Conservation (phyloP, 1,140 invertebrate genomes). For the Saccostrea cuccullata region DNA sequence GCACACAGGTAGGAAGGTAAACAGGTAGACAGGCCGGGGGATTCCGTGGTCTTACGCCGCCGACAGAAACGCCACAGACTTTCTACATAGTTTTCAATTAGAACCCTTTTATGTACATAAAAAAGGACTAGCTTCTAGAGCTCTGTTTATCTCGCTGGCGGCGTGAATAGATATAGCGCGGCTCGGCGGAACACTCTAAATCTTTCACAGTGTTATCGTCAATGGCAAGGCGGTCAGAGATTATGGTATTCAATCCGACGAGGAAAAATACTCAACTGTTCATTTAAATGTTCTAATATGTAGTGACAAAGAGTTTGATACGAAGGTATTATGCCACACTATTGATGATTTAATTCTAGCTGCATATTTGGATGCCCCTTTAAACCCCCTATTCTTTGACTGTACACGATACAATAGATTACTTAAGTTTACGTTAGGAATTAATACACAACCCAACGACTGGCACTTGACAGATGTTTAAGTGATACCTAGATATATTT, state of each 20-base stretch:
- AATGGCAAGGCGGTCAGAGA: not conserved
- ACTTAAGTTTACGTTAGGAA: not conserved
- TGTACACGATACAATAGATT: not conserved
- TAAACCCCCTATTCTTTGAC: not conserved
- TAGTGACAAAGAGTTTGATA: not conserved
- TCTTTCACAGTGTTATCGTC: not conserved
- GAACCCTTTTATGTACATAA: constrained; percentile 6
- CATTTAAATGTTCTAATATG: constrained; percentile 17
- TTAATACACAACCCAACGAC: not conserved
- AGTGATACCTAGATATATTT: too few relatives aligned
- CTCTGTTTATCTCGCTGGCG: not conserved
- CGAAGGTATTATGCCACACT: not conserved
- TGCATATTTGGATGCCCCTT: constrained; percentile 14
- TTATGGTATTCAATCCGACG: not conserved
- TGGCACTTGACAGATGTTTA: too few relatives aligned
- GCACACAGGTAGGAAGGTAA: not conserved
- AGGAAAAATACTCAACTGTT: not conserved
- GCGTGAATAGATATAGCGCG: not conserved
- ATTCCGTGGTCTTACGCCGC: not conserved
- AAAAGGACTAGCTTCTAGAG: not conserved
- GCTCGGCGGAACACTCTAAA: constrained; percentile 5
- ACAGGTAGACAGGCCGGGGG: not conserved
- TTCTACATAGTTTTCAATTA: constrained; percentile 18
- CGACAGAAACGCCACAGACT: not conserved
- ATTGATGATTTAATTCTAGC: constrained; percentile 11